A percentile compares a stretch with the other conserved stretches of the same genome.
phyloP scores from a whole-genome alignment of 2,113 vertebrate species.

The Scomber japonicus region DNA sequence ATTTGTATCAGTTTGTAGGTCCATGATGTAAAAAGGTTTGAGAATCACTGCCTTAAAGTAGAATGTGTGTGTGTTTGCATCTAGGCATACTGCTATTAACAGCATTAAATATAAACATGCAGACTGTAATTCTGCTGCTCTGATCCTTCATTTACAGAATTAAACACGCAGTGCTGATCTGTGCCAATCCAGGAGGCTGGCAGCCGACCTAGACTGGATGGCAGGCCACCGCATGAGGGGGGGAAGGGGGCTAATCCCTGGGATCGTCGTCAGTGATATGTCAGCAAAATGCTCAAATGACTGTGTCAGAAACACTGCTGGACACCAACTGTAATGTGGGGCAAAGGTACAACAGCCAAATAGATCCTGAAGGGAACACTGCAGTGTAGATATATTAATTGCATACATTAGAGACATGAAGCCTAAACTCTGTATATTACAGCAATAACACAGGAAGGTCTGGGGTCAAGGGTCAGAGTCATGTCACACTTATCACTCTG shows the following conservation, averaged over 20 bases:
- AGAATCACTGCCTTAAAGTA: no score
- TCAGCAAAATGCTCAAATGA: constrained; percentile 22
- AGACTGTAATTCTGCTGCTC: constrained; percentile 18
- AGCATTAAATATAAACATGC: constrained; percentile 17
- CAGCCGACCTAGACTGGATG: constrained; percentile 21
- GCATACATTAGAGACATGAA: neutral
- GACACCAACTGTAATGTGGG: constrained; percentile 7
- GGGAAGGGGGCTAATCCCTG: constrained; percentile 33
- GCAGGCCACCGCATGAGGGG: constrained; percentile 8
- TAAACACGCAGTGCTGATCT: constrained; percentile 13
- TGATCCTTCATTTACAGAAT: constrained; percentile 41
- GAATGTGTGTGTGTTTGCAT: neutral
- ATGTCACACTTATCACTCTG: no score
- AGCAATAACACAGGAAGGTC: no score
- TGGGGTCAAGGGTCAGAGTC: no score
- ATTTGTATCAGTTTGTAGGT: no score
- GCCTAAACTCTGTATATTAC: no score
- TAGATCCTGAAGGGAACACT: neutral
- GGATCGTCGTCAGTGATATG: constrained; percentile 3
- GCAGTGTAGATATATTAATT: neutral
- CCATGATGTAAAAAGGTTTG: no score
- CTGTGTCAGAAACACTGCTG: neutral
- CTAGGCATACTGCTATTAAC: neutral
- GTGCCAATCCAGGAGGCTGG: constrained; percentile 42
- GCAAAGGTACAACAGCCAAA: constrained; percentile 13